Evolutionary conservation across 2,113 vertebrate species (phyloP).

Genomic region (Candoia aspera): DNA sequence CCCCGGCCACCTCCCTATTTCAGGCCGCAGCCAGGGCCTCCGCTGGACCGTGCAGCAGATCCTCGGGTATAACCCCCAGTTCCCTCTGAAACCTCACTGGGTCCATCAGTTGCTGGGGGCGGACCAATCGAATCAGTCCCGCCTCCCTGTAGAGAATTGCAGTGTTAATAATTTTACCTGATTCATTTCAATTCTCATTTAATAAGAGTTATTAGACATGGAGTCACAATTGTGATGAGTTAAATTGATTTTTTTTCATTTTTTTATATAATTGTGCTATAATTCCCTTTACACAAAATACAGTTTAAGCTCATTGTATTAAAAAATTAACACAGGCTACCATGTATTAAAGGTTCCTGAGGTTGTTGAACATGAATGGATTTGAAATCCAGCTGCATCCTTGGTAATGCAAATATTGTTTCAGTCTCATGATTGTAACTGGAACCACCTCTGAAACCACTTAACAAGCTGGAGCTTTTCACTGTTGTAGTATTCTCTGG

Average conservation of each 20-base stretch:
- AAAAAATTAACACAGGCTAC: constrained; percentile 55
- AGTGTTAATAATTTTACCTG: neutral
- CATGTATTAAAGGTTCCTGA: constrained; percentile 89
- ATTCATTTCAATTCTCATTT: neutral
- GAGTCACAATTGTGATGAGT: neutral
- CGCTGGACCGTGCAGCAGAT: too few species aligned
- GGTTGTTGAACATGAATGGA: constrained; percentile 96
- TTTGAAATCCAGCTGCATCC: constrained; percentile 98
- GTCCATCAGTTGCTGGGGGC: too few species aligned
- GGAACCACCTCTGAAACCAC: constrained; percentile 89
- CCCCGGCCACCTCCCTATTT: too few species aligned
- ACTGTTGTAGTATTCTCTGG: constrained; percentile 84
- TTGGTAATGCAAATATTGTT: constrained; percentile 96
- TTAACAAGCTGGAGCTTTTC: constrained; percentile 90
- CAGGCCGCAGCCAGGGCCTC: too few species aligned
- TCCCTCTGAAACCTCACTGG: too few species aligned
- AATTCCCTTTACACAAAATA: neutral
- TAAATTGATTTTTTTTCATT: neutral
- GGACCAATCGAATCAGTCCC: too few species aligned
- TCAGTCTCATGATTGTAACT: constrained; percentile 98
- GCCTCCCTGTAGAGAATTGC: too few species aligned
- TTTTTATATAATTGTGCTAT: neutral
- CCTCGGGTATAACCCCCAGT: too few species aligned
- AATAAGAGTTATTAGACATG: neutral
- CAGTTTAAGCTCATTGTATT: neutral